Evolutionary conservation across 2,888 invertebrate genomes (phyloP).

Genomic region (Magallana nippona): DNA sequence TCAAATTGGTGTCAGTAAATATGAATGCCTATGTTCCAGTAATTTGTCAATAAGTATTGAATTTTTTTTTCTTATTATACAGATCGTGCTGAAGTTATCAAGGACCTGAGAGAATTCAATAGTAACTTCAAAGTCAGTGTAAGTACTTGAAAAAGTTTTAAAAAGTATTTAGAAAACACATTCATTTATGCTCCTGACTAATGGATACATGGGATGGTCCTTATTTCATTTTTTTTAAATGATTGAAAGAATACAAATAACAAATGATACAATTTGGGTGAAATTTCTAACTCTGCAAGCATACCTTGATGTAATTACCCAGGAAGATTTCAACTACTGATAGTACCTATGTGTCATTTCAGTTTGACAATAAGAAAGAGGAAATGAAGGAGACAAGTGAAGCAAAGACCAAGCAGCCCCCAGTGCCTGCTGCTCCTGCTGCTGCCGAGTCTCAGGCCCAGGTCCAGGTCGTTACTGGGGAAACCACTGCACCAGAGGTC

Average conservation of each 20-base stretch:
- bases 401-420: constrained; percentile 47
- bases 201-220: too few relatives aligned
- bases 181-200: not conserved
- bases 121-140: constrained; percentile 65
- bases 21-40: too few relatives aligned
- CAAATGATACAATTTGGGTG: too few relatives aligned
- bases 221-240: too few relatives aligned
- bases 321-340: too few relatives aligned
- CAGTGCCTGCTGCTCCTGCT: constrained; percentile 13
- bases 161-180: not conserved
- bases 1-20: too few relatives aligned
- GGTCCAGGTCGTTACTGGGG: not conserved
- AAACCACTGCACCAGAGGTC: not conserved
- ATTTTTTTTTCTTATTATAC: constrained; percentile 33
- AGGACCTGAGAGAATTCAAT: constrained; percentile 68
- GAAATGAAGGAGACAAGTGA: constrained; percentile 53
- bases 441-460: not conserved
- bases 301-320: too few relatives aligned
- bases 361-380: constrained; percentile 48
- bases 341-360: not conserved
- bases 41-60: not conserved
- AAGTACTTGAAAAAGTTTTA: not conserved
- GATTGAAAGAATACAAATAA: too few relatives aligned
- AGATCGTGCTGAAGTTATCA: constrained; percentile 56
- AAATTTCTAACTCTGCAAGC: too few relatives aligned